Conservation (phyloP, 2,113 vertebrate genomes). For the Saimiri boliviensis region DNA sequence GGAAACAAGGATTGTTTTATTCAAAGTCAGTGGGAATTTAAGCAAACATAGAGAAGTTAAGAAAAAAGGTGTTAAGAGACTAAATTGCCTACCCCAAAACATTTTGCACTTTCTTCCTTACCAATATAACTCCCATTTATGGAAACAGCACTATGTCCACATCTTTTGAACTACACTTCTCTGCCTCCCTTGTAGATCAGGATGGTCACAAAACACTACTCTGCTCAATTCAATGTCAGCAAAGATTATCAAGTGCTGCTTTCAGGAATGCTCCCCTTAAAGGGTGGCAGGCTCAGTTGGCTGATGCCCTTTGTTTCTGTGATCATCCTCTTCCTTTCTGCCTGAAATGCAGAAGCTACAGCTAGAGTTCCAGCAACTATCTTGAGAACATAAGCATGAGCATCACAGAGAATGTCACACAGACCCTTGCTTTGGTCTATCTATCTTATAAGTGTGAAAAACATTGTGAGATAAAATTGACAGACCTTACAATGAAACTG, state of each 20-base stretch:
- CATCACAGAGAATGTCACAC: background rate
- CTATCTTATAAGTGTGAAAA: background rate
- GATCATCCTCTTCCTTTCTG: background rate
- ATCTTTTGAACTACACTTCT: background rate
- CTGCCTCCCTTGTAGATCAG: background rate
- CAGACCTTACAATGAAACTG: background rate
- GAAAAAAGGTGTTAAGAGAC: background rate
- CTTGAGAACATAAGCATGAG: background rate
- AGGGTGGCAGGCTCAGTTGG: background rate
- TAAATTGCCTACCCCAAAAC: fast-evolving
- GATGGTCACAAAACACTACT: background rate
- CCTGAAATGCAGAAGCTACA: background rate
- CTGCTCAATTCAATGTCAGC: no score
- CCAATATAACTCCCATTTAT: no score
- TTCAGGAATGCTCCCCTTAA: background rate
- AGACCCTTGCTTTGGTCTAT: background rate
- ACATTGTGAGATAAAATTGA: conserved; percentile 36
- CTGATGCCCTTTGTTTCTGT: background rate
- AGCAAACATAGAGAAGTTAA: background rate
- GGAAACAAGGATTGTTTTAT: background rate
- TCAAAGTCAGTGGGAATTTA: background rate
- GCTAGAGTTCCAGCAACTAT: background rate
- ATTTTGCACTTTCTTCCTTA: background rate
- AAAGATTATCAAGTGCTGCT: background rate
- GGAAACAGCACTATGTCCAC: background rate